Conservation (phyloP, 2,113 vertebrate genomes). For the Sterrhoptilus dennistouni region DNA sequence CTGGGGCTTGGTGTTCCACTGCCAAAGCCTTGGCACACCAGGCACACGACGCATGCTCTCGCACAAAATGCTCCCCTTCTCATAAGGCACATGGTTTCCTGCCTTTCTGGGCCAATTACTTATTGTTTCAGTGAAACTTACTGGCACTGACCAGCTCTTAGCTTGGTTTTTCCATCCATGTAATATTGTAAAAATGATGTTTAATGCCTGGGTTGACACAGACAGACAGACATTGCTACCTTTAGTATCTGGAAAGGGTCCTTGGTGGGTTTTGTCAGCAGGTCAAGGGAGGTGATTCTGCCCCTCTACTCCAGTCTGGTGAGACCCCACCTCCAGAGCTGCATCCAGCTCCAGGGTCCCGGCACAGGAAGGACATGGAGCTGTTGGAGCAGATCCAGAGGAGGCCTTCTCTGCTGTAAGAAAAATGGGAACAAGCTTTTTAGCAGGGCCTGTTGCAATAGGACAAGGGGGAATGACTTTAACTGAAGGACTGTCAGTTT, state of each 20-base stretch:
- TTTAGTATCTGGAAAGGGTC: neutral
- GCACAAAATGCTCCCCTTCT: neutral
- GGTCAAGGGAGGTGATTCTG: neutral
- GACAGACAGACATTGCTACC: fast-evolving
- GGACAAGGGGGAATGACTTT: neutral
- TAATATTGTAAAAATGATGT: neutral
- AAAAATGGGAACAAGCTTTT: neutral
- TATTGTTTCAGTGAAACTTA: neutral
- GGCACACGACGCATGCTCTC: neutral
- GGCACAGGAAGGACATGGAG: neutral
- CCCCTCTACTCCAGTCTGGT: neutral
- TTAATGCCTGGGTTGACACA: neutral
- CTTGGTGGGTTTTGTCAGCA: neutral
- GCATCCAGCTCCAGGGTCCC: neutral
- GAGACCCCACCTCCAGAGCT: neutral
- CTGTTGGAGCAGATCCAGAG: neutral
- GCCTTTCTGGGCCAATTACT: neutral
- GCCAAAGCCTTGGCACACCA: neutral
- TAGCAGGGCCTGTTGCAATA: neutral
- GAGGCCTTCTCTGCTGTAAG: neutral
- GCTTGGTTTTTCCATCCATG: neutral
- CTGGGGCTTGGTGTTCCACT: neutral
- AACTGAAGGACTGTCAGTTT: neutral
- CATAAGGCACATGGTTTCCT: neutral
- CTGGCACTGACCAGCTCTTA: neutral